phyloP scores from a whole-genome alignment of 1,140 invertebrate genomes.

The Drosophila ogumai region DNA sequence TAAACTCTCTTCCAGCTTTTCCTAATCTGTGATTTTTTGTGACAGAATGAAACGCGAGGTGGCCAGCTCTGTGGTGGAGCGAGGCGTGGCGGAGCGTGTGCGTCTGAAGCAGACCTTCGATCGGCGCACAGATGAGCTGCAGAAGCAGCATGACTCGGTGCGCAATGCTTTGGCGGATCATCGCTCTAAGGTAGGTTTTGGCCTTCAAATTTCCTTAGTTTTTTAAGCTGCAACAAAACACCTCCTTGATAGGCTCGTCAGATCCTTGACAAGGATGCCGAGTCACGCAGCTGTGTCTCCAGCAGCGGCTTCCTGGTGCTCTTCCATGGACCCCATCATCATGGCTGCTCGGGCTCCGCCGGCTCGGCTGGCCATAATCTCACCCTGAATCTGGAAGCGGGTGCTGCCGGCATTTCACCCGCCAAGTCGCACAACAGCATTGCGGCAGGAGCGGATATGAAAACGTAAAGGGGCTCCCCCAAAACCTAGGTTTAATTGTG shows the following conservation, averaged over 20 bases:
- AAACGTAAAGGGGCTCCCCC: constrained; percentile 56
- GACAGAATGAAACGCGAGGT: constrained; percentile 90
- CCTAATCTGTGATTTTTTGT: not conserved
- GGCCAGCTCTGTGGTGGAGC: constrained; percentile 90
- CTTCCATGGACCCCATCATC: constrained; percentile 70
- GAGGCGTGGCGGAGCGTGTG: constrained; percentile 92
- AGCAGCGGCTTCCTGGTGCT: constrained; percentile 79
- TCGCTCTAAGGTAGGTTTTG: constrained; percentile 88
- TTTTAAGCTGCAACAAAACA: not conserved
- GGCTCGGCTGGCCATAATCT: constrained; percentile 61
- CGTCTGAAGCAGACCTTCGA: constrained; percentile 91
- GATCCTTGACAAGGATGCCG: constrained; percentile 83
- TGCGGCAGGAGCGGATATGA: constrained; percentile 56
- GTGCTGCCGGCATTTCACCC: constrained; percentile 63
- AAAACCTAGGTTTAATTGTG: constrained; percentile 34
- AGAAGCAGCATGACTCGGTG: constrained; percentile 92
- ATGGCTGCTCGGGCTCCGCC: constrained; percentile 50
- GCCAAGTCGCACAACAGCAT: constrained; percentile 80
- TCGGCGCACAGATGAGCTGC: constrained; percentile 90
- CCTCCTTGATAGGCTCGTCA: constrained; percentile 64
- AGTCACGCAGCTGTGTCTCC: constrained; percentile 77
- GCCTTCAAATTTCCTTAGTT: too few relatives aligned
- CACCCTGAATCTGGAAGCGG: constrained; percentile 65
- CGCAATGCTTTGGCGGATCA: constrained; percentile 89
- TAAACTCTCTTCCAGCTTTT: not conserved